Base-by-base conservation (phyloP, 2,888 invertebrate genomes). In the Himalopsyche kuldschensis region DNA sequence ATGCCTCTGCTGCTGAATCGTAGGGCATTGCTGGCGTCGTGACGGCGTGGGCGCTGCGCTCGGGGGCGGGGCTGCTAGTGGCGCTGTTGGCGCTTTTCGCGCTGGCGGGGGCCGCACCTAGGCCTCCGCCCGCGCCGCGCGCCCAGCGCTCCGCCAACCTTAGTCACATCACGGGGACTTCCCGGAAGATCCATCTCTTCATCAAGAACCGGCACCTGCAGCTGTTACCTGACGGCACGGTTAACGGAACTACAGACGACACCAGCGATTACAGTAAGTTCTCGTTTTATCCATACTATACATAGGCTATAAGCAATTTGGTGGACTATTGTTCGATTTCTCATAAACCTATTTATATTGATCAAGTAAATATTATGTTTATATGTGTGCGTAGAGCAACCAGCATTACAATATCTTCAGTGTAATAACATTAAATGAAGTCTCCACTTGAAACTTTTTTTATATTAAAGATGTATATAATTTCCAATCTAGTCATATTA, bases 221-320 rank as follows among this genome's bases (percentile, higher is more conserved):
- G 92, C 92, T 97, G 88, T 91, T 96, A 91, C 95, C 95, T 87
- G 96, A 96, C 92, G 96, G 96, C 90, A 95, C 95, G 88, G 96
- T 97, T 90, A 96, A 96, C 92, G 96, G 96, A 88, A 96, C 96
- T 89, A 93, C 93, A 89, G 94, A 96, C 90, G 95, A 94, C 91
- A 93, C 93, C 90, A 96, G 95, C 92, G 94, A 95, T 92, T 95
- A 95, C 94, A 96, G 96, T 96, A 90, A 96, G 96, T 96, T 87
- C 81, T 47, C 24, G 15, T 84, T 84, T 81, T 76, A 17, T 41
- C 55, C 15, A 41, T 41, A 41, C 41, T 15, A 41, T 15, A 15
- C 11, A 15, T 32, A 15, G 15, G 41, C 10, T 10, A 6, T 41
- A 15, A 41, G 11, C 41, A 41, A 41, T 41, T 41, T 41, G 6